Conservation (phyloP, 2,113 vertebrate genomes). For the Silurus meridionalis region DNA sequence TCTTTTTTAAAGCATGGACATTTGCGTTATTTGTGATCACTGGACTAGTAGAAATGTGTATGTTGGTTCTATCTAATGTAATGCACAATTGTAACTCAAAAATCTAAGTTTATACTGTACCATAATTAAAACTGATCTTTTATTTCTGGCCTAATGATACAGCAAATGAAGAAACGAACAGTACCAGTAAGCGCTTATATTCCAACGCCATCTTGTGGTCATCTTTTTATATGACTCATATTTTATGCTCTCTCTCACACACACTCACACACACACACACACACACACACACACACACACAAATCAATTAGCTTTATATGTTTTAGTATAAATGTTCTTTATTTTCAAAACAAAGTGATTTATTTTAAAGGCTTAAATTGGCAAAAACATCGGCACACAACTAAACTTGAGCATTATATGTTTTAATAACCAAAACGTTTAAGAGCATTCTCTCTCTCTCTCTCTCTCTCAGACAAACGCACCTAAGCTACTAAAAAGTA, state of each 20-base stretch:
- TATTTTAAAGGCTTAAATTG: too few relatives aligned
- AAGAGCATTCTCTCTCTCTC: background rate
- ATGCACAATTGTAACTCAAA: too few relatives aligned
- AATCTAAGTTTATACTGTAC: background rate
- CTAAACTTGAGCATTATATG: too few relatives aligned
- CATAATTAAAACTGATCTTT: background rate
- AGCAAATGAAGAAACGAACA: background rate
- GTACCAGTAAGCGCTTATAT: conserved; percentile 20
- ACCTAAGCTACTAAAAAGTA: background rate
- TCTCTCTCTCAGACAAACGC: background rate
- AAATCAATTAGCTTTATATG: too few relatives aligned
- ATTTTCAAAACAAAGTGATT: too few relatives aligned
- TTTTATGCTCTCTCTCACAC: background rate
- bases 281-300: too few relatives aligned
- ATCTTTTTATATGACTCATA: background rate
- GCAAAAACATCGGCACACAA: too few relatives aligned
- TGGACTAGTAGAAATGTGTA: background rate
- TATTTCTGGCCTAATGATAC: background rate
- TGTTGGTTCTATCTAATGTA: background rate
- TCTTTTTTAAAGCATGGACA: background rate
- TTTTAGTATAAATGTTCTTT: too few relatives aligned
- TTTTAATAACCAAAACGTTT: too few relatives aligned
- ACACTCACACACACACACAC: too few relatives aligned
- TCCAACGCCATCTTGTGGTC: conserved; percentile 48
- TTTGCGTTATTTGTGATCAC: background rate